Evolutionary conservation across 2,888 invertebrate genomes (phyloP).

Genomic region (Cyclophora punctaria): DNA sequence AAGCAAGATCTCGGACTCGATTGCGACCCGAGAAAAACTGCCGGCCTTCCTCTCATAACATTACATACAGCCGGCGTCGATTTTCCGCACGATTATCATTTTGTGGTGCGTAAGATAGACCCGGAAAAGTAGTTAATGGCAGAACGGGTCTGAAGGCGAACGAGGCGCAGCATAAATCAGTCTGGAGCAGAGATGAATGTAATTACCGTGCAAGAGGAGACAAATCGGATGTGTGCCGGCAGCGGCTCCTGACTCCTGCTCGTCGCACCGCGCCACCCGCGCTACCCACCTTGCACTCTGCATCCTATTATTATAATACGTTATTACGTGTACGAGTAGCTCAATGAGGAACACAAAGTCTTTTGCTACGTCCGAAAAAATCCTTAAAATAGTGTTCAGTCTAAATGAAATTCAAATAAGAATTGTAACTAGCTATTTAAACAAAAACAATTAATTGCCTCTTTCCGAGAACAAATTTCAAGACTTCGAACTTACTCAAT

Average conservation of each 20-base stretch:
- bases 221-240: slow-evolving; percentile 41
- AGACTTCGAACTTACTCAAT: slow-evolving; percentile 63
- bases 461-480: slow-evolving; percentile 54
- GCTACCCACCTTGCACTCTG: too few species aligned
- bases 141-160: slow-evolving; percentile 40
- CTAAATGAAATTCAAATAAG: slow-evolving; percentile 8
- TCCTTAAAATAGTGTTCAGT: too few species aligned
- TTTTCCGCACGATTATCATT: slow-evolving; percentile 76
- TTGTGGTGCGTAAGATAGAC: slow-evolving; percentile 71
- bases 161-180: slow-evolving; percentile 50
- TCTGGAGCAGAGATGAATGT: slow-evolving; percentile 56
- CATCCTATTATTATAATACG: too few species aligned
- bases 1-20: slow-evolving; percentile 74
- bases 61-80: slow-evolving; percentile 72
- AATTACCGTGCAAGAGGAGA: slow-evolving; percentile 48
- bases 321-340: too few species aligned
- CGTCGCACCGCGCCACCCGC: too few species aligned
- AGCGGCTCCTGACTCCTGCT: slow-evolving; percentile 15
- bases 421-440: slow-evolving; percentile 21
- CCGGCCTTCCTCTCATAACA: slow-evolving; percentile 71
- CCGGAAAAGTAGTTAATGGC: slow-evolving; percentile 65
- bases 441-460: slow-evolving; percentile 55
- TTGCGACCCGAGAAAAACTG: slow-evolving; percentile 66
- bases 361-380: too few species aligned
- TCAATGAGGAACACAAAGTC: slow-evolving; percentile 2